Evolutionary conservation across 1,140 invertebrate genomes (phyloP).

Genomic region (Reticulitermes speratus): DNA sequence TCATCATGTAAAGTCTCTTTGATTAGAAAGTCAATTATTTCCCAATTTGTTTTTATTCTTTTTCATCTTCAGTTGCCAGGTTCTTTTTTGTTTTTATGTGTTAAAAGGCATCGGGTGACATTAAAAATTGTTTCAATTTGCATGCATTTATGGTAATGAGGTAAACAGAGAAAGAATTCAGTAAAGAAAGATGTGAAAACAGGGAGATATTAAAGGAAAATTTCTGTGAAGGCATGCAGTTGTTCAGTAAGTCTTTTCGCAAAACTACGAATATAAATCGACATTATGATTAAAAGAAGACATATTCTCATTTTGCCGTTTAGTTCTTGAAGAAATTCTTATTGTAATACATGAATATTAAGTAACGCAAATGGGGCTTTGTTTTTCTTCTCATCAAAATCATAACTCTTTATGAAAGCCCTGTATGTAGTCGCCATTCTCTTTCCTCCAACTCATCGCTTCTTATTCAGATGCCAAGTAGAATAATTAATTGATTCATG

Average conservation of each 20-base stretch:
- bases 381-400: not conserved
- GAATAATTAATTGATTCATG: not conserved
- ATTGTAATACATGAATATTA: conserved; percentile 9
- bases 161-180: conserved; percentile 3
- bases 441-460: not conserved
- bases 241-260: not conserved
- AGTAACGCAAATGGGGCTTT: conserved; percentile 16
- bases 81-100: not conserved
- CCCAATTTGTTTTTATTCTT: not conserved
- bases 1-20: not conserved
- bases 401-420: not conserved
- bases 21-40: conserved; percentile 17
- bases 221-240: not conserved
- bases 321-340: not conserved
- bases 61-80: not conserved
- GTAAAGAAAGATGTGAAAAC: not conserved
- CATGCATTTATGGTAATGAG: conserved; percentile 14
- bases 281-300: not conserved
- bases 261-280: conserved; percentile 16
- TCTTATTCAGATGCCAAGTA: not conserved
- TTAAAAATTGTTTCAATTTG: conserved; percentile 18
- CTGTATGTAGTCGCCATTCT: not conserved
- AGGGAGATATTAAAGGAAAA: not conserved
- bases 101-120: conserved; percentile 11
- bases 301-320: not conserved